Conservation (phyloP, 2,888 invertebrate species). For the Himalopsyche japonica region DNA sequence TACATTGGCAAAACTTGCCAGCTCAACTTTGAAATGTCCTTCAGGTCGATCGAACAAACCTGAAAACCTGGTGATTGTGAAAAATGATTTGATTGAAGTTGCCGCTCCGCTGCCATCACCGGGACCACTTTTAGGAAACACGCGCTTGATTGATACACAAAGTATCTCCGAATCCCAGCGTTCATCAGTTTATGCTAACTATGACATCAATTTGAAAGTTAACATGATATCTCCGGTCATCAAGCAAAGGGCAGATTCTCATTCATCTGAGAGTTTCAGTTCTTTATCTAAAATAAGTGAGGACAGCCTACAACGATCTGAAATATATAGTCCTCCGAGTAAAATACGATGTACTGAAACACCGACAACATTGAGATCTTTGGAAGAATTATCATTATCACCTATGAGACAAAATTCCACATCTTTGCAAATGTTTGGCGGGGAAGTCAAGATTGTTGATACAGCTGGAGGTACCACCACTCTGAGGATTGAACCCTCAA, state of each 20-base stretch:
- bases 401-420: constrained; percentile 61
- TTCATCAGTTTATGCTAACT: not conserved
- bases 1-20: constrained; percentile 48
- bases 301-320: constrained; percentile 52
- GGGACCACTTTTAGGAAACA: constrained; percentile 80
- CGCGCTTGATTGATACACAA: constrained; percentile 71
- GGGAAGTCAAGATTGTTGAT: constrained; percentile 76
- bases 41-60: constrained; percentile 55
- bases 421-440: constrained; percentile 72
- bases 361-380: constrained; percentile 55
- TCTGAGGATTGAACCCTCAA: constrained; percentile 68
- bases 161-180: constrained; percentile 17
- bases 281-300: constrained; percentile 44
- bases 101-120: constrained; percentile 76
- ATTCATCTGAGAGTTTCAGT: constrained; percentile 22
- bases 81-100: constrained; percentile 57
- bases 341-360: constrained; percentile 60
- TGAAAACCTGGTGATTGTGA: constrained; percentile 60
- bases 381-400: constrained; percentile 62
- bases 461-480: constrained; percentile 71
- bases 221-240: not conserved
- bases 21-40: constrained; percentile 50
- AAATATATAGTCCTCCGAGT: constrained; percentile 54
- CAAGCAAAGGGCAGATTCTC: constrained; percentile 26
- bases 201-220: constrained; percentile 6